These are phyloP conservation scores for Heliconius hermathena DNA, from an alignment of 1,140 invertebrate species.

Conservation along the genomic window DNA sequence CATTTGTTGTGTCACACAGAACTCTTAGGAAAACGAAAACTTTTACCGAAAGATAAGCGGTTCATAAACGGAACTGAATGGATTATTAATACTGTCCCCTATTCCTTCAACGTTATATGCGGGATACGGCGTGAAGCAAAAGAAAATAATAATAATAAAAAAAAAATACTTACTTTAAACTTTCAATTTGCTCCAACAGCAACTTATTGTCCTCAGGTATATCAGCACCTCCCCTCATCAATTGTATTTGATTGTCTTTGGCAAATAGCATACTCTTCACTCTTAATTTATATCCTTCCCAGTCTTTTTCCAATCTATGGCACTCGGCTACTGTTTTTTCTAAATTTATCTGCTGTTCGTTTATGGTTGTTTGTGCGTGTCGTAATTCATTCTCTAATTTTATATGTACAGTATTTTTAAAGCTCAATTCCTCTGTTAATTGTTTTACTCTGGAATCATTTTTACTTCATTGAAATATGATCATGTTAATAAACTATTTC, in stretches of 20 bases:
- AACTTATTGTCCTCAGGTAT: slow-evolving; percentile 62
- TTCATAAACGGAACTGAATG: no score
- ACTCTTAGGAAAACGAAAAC: no score
- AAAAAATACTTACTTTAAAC: slow-evolving; percentile 56
- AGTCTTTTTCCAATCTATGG: slow-evolving; percentile 62
- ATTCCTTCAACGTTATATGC: not conserved
- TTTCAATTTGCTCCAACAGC: slow-evolving; percentile 62
- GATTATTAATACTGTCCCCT: no score
- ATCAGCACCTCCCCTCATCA: slow-evolving; percentile 55
- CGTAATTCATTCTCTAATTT: slow-evolving; percentile 71
- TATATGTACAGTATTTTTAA: slow-evolving; percentile 48
- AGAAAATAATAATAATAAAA: not conserved
- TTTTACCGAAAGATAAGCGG: no score
- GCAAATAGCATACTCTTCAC: slow-evolving; percentile 67
- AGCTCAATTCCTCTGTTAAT: slow-evolving; percentile 48
- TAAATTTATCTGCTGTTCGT: slow-evolving; percentile 56
- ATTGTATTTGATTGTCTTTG: slow-evolving; percentile 69
- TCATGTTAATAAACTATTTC: no score
- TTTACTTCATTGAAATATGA: no score
- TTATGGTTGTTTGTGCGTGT: slow-evolving; percentile 59
- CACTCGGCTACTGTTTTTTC: slow-evolving; percentile 60
- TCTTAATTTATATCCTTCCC: slow-evolving; percentile 70
- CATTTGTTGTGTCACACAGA: no score
- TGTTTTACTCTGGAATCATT: slow-evolving; percentile 50
- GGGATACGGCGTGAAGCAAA: not conserved